A percentile compares a stretch with the other conserved stretches of the same genome.
Evolutionary conservation across 2,888 invertebrate species (phyloP).

Genomic region (Eupithecia inturbata): DNA sequence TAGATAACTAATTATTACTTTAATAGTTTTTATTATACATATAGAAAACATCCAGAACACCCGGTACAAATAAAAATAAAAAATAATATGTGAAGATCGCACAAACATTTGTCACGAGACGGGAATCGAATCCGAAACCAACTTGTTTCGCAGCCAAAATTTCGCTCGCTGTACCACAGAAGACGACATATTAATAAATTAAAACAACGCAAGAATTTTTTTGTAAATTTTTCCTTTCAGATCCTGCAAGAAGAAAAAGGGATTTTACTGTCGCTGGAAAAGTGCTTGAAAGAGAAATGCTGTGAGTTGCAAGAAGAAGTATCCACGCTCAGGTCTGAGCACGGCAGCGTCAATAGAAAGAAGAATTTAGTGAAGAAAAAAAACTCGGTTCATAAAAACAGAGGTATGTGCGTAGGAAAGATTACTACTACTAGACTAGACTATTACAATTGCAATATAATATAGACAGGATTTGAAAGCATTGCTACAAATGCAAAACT

Average conservation of each 20-base stretch:
- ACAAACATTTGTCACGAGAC: too few relatives aligned
- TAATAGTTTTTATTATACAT: too few relatives aligned
- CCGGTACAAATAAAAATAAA: too few relatives aligned
- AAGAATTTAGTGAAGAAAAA: slow-evolving; percentile 82
- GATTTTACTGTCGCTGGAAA: slow-evolving; percentile 88
- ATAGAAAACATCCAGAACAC: too few relatives aligned
- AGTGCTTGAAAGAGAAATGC: slow-evolving; percentile 89
- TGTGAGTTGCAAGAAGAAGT: slow-evolving; percentile 90
- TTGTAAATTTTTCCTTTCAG: slow-evolving; percentile 61
- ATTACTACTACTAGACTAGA: background rate
- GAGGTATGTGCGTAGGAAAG: slow-evolving; percentile 66
- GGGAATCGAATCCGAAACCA: too few relatives aligned
- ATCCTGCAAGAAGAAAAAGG: slow-evolving; percentile 91
- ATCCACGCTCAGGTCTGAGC: slow-evolving; percentile 83
- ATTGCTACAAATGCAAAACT: background rate
- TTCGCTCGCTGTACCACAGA: too few relatives aligned
- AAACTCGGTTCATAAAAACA: slow-evolving; percentile 70
- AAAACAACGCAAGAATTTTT: background rate
- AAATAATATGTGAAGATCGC: too few relatives aligned
- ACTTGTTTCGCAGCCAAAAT: too few relatives aligned
- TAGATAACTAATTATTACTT: too few relatives aligned
- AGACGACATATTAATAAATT: background rate
- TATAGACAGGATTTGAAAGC: background rate
- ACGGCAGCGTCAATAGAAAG: slow-evolving; percentile 77
- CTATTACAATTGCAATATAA: background rate